These are phyloP conservation scores for Calosoma granatense DNA, from an alignment of 1,140 invertebrate genomes.

Conservation along the genomic window DNA sequence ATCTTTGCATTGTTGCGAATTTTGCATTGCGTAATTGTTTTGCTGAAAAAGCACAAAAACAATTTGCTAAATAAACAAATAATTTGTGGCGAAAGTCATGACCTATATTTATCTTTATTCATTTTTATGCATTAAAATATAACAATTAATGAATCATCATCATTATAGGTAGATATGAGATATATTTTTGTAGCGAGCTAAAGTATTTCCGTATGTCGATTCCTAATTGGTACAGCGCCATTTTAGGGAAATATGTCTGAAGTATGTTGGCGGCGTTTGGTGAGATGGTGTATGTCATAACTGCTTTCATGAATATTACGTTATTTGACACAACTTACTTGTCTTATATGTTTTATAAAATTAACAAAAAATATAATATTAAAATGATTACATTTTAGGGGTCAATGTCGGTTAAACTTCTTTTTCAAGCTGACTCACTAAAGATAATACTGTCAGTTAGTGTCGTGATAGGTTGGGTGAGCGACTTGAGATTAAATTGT, in stretches of 20 bases:
- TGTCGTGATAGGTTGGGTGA: slow-evolving; percentile 3
- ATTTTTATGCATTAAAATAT: not conserved
- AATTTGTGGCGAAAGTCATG: too few species aligned
- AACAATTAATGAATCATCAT: too few species aligned
- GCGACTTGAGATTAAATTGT: slow-evolving; percentile 1
- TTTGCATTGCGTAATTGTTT: too few species aligned
- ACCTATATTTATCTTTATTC: too few species aligned
- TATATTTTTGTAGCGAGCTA: not conserved
- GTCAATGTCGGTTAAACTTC: not conserved
- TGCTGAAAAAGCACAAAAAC: too few species aligned
- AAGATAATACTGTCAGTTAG: not conserved
- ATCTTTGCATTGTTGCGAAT: too few species aligned
- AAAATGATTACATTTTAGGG: too few species aligned
- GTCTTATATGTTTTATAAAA: too few species aligned
- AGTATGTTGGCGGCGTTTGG: not conserved
- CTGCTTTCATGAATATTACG: not conserved
- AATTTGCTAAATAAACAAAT: too few species aligned
- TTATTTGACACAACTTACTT: too few species aligned
- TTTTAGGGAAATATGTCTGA: not conserved
- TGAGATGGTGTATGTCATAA: not conserved
- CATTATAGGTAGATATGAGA: too few species aligned
- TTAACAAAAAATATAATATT: too few species aligned
- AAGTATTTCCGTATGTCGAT: not conserved
- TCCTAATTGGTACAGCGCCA: not conserved
- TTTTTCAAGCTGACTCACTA: not conserved